These are phyloP conservation scores for Microcebus tavaratra DNA, from an alignment of 2,113 vertebrate species.

Conservation along the genomic window DNA sequence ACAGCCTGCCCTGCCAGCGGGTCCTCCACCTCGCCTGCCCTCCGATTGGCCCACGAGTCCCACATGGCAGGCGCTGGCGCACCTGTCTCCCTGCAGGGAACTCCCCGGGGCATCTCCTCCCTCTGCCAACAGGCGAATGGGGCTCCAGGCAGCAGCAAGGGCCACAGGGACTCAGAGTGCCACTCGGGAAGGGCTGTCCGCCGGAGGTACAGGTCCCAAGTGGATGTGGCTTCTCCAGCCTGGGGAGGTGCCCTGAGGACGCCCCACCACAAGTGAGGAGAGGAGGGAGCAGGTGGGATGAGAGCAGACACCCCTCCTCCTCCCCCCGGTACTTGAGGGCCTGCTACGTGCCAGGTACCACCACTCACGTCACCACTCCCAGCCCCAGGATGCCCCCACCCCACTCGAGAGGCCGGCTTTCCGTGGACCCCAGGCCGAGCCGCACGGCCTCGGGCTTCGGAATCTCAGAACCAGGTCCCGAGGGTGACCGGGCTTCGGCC, in stretches of 20 bases:
- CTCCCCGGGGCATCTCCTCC: no score
- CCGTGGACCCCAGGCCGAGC: background rate
- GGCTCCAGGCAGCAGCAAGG: background rate
- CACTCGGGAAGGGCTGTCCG: background rate
- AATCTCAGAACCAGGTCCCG: no score
- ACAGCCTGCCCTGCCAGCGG: background rate
- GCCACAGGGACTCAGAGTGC: no score
- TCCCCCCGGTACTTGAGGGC: no score
- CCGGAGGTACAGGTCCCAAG: background rate
- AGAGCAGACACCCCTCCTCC: background rate
- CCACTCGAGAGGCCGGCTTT: accelerated
- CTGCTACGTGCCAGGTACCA: no score
- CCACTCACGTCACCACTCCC: background rate
- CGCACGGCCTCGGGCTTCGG: no score
- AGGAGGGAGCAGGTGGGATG: no score
- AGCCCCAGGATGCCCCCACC: background rate
- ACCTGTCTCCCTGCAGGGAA: background rate
- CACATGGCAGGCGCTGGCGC: accelerated
- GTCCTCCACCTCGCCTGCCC: accelerated
- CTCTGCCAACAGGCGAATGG: accelerated
- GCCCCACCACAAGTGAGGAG: no score
- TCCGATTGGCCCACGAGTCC: accelerated
- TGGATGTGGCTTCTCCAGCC: accelerated
- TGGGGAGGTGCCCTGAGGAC: no score
- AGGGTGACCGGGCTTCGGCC: no score